Base-by-base conservation (phyloP, 2,888 invertebrate genomes). In the Epinotia brunnichana region DNA sequence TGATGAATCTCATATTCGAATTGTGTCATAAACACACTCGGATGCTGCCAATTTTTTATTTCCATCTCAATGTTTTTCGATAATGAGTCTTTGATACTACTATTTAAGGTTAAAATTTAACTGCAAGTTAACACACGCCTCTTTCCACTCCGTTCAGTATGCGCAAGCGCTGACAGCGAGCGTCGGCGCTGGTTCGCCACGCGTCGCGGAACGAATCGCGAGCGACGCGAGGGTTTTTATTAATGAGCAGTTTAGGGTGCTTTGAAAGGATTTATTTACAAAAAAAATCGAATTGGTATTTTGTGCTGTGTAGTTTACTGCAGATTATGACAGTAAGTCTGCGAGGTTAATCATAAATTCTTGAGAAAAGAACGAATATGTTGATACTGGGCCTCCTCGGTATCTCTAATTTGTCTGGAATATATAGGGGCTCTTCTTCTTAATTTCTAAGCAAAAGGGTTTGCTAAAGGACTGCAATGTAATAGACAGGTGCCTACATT, bases 161-260 rank as follows among this genome's bases (percentile, higher is more conserved):
- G 91, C 90, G 90, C 89, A 88, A 88, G 86, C 82, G 82, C 79
- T 77, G 87, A 87, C 87, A 83, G 80, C 82, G 81, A 82, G 78
- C 88, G 88, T 81, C 81, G 83, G 82, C 86, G 80, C 81, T 74
- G 83, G 89, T 92, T 92, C 85, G 89, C 84, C 79, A 86, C 87
- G 91, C 87, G 83, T 72, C 63, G 67, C 76, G 90, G 86, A 91
- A 91, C 91, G 83, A 92, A 92, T 92, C 83, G 82, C 83, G 80
- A 79, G 89, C 88, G 86, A 89, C 90, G 78, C 81, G 81, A 82
- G 87, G 86, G 82, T 82, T 82, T 85, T 82, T 82, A 48, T 41
- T 66, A 74, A 74, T 60, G 69, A 69, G 53, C 57, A 59, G 56
- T 62, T 48, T 59, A 68, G 21, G 66, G 56, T 41, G n/a, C n/a